phyloP scores from a whole-genome alignment of 2,797 vertebrate species.

The Enteromius fasciolatus region DNA sequence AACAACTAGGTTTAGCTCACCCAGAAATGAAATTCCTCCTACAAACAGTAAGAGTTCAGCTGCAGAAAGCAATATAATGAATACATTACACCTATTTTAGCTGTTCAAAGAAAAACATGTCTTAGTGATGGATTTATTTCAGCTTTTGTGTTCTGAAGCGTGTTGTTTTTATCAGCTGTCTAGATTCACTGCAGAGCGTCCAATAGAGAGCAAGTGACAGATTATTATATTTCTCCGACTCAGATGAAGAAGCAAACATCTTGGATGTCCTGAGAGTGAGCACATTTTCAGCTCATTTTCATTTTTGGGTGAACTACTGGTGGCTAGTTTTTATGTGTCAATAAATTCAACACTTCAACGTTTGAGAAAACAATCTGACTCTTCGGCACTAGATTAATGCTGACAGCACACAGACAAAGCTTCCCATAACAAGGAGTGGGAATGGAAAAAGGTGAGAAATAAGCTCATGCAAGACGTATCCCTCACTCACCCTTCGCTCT shows the following conservation, averaged over 20 bases:
- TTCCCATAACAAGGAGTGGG: background rate
- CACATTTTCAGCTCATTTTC: background rate
- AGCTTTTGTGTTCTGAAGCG: background rate
- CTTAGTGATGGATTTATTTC: background rate
- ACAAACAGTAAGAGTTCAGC: background rate
- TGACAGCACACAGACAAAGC: background rate
- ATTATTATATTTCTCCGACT: background rate
- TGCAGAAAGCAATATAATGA: background rate
- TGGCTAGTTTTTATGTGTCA: background rate
- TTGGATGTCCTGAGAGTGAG: background rate
- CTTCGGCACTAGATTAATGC: background rate
- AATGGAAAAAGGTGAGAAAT: background rate
- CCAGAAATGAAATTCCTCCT: background rate
- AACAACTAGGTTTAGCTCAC: background rate
- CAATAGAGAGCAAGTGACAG: background rate
- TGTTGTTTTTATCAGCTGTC: background rate
- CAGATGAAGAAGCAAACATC: background rate
- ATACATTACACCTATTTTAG: background rate
- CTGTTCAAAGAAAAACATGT: background rate
- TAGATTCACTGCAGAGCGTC: background rate
- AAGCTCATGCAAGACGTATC: background rate
- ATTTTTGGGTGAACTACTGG: background rate
- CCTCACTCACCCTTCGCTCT: constrained; percentile 83
- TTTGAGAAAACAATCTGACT: no score
- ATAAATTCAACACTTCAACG: background rate